These are phyloP conservation scores for Paragorgia papillata DNA, from an alignment of 92 coral and sea anemone genomes.

Conservation along the genomic window DNA sequence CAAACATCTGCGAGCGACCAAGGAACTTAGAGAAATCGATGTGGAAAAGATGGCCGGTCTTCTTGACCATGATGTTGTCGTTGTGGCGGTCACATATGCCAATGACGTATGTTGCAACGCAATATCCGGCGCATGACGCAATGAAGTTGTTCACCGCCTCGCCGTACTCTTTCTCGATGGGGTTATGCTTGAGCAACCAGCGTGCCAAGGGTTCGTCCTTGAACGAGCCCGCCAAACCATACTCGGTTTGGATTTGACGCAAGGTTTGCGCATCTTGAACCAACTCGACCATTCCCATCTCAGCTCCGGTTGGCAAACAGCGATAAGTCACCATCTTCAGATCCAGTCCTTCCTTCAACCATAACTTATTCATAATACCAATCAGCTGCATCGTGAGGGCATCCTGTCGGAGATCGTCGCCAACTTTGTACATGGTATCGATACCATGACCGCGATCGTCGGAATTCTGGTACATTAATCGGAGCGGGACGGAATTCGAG, in stretches of 20 bases:
- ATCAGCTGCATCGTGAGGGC: conserved; percentile 95
- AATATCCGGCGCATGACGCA: conserved; percentile 97
- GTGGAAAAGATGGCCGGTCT: conserved; percentile 94
- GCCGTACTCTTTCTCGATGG: conserved; percentile 87
- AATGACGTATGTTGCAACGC: conserved; percentile 95
- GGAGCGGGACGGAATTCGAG: conserved; percentile 93
- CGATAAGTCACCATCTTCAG: conserved; percentile 93
- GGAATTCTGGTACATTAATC: conserved; percentile 78
- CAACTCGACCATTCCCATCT: conserved; percentile 95
- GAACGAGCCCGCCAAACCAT: conserved; percentile 93
- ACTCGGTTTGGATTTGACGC: conserved; percentile 96
- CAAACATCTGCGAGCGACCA: conserved; percentile 99
- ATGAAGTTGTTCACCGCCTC: conserved; percentile 93
- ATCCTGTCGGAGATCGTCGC: conserved; percentile 97
- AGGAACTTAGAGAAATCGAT: conserved; percentile 98
- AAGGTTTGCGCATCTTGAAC: conserved; percentile 84
- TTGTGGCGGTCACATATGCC: conserved; percentile 99
- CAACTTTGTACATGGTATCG: conserved; percentile 95
- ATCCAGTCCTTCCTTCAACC: conserved; percentile 96
- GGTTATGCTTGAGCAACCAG: conserved; percentile 91
- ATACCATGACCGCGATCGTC: conserved; percentile 87
- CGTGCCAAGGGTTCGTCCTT: conserved; percentile 93
- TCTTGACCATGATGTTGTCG: conserved; percentile 96
- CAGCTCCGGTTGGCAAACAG: conserved; percentile 94
- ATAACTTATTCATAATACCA: conserved; percentile 95